phyloP scores from a whole-genome alignment of 1,140 invertebrate species.

The Hypothenemus hampei region DNA sequence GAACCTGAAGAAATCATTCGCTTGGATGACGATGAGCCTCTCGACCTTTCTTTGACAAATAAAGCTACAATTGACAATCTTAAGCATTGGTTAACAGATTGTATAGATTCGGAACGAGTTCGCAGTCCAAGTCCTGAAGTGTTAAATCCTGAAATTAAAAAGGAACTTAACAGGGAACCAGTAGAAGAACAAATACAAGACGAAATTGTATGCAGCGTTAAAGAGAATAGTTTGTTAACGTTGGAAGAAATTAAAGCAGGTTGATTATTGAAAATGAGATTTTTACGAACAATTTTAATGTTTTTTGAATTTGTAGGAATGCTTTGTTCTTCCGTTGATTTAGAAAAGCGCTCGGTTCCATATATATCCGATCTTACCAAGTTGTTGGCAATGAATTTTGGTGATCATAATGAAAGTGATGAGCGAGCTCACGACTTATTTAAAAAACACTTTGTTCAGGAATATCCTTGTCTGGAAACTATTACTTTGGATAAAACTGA shows the following conservation, averaged over 20 bases:
- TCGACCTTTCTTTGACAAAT: constrained; percentile 18
- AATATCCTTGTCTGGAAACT: constrained; percentile 27
- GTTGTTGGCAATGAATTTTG: constrained; percentile 28
- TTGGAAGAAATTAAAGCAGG: constrained; percentile 32
- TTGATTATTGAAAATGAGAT: constrained; percentile 1
- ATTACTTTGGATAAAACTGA: constrained; percentile 23
- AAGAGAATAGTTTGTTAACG: constrained; percentile 14
- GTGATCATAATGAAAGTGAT: constrained; percentile 31
- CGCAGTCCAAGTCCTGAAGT: constrained; percentile 32
- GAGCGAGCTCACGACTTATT: constrained; percentile 24
- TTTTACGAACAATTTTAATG: background rate
- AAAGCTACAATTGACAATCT: constrained; percentile 24
- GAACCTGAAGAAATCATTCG: constrained; percentile 3
- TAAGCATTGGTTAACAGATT: constrained; percentile 29
- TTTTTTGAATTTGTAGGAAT: constrained; percentile 23
- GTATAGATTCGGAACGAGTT: constrained; percentile 18
- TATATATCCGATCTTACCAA: constrained; percentile 34
- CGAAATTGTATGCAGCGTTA: background rate
- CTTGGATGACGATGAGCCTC: constrained; percentile 13
- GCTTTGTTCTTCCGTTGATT: constrained; percentile 19
- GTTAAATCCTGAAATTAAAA: constrained; percentile 8
- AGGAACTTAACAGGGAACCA: background rate
- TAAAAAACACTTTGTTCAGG: constrained; percentile 37
- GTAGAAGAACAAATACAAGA: background rate
- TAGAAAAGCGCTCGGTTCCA: constrained; percentile 25